Evolutionary conservation across 2,888 invertebrate genomes (phyloP).

Genomic region (Nephrotoma flavescens): DNA sequence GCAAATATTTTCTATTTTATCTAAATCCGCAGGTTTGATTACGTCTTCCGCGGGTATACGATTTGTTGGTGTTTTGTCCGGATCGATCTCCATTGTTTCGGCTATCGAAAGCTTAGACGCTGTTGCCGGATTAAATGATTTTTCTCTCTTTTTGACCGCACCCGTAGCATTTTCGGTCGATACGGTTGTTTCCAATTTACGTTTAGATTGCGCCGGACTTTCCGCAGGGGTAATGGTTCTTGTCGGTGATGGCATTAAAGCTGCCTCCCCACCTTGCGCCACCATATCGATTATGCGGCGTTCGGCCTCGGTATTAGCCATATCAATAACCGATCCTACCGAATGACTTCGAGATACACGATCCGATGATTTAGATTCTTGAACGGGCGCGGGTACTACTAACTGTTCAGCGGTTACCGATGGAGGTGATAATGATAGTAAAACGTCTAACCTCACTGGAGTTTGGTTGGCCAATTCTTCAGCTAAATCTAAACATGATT

Average conservation of each 20-base stretch:
- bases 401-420: constrained; percentile 60
- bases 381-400: constrained; percentile 44
- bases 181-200: constrained; percentile 61
- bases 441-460: constrained; percentile 73
- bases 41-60: constrained; percentile 17
- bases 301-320: constrained; percentile 54
- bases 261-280: constrained; percentile 34
- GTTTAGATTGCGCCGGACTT: constrained; percentile 43
- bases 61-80: constrained; percentile 14
- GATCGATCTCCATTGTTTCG: constrained; percentile 16
- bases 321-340: constrained; percentile 58
- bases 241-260: constrained; percentile 42
- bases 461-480: constrained; percentile 83
- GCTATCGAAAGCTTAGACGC: constrained; percentile 13
- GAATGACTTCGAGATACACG: constrained; percentile 48
- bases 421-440: constrained; percentile 73
- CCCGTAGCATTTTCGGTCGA: constrained; percentile 47
- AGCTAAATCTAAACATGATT: constrained; percentile 69
- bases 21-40: constrained; percentile 13
- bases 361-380: constrained; percentile 33
- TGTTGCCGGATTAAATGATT: constrained; percentile 21
- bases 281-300: constrained; percentile 58
- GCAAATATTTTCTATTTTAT: constrained; percentile 24
- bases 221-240: constrained; percentile 37
- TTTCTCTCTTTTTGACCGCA: constrained; percentile 48